A percentile compares a stretch with the other conserved stretches of the same genome.
Conservation (phyloP, 1,140 invertebrate genomes). For the Ceratina calcarata region DNA sequence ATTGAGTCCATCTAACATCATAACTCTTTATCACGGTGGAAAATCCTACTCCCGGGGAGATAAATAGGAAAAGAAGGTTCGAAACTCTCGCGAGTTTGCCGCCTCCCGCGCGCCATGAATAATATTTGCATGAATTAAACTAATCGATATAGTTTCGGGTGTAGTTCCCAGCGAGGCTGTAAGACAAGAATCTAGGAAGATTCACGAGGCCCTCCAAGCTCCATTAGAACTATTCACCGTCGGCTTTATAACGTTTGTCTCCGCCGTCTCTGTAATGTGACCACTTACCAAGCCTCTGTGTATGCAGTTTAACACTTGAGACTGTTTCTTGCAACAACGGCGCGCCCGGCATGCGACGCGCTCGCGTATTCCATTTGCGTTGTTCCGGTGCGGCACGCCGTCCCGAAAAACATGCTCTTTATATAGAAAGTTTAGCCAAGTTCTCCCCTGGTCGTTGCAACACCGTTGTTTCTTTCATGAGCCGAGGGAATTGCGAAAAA, state of each 20-base stretch:
- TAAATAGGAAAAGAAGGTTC: conserved; percentile 36
- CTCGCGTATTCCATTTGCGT: conserved; percentile 50
- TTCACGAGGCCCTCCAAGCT: conserved; percentile 11
- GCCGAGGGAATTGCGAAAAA: neutral
- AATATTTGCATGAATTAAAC: conserved; percentile 53
- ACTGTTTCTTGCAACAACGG: conserved; percentile 58
- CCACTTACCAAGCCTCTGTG: conserved; percentile 50
- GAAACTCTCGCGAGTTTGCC: neutral
- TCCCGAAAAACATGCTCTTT: conserved; percentile 19
- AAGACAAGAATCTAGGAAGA: conserved; percentile 45
- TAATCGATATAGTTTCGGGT: conserved; percentile 40
- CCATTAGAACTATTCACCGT: conserved; percentile 51
- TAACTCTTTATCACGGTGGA: conserved; percentile 30
- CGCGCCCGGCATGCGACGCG: conserved; percentile 47
- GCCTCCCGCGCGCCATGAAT: conserved; percentile 13
- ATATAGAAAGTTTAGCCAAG: neutral
- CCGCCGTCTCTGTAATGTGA: conserved; percentile 58
- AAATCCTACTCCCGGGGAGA: conserved; percentile 1
- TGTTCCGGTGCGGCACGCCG: conserved; percentile 2
- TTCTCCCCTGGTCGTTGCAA: neutral
- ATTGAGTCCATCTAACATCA: conserved; percentile 37
- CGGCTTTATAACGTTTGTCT: conserved; percentile 52
- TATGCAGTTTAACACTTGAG: conserved; percentile 63
- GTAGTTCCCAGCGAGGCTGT: conserved; percentile 10
- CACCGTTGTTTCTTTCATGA: neutral